These are phyloP conservation scores for Cygnus olor DNA, from an alignment of 2,797 vertebrate genomes.

Conservation along the genomic window DNA sequence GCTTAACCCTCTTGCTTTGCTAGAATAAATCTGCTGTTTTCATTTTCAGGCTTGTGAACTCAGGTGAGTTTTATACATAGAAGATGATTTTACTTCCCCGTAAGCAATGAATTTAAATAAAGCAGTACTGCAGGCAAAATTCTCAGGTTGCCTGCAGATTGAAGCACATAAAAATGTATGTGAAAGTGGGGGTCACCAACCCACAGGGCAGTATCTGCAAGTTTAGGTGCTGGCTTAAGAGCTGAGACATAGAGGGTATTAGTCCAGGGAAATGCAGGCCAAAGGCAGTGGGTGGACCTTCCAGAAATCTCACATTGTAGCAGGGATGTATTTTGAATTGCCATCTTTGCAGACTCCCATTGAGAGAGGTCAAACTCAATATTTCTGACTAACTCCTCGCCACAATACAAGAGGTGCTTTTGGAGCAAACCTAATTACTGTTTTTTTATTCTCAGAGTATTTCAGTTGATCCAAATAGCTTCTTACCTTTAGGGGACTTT, in stretches of 20 bases:
- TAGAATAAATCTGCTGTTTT: not conserved
- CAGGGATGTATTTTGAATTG: not conserved
- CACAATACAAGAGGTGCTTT: not conserved
- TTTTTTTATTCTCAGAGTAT: not conserved
- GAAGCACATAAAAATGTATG: not conserved
- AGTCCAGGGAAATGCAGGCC: not conserved
- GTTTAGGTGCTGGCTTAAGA: not conserved
- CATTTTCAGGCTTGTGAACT: not conserved
- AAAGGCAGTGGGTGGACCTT: not conserved
- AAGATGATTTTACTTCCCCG: not conserved
- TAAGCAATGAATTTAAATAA: not conserved
- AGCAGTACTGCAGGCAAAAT: not conserved
- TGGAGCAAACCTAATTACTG: not conserved
- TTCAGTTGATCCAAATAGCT: not conserved
- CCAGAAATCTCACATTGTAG: not conserved
- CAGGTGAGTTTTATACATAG: not conserved
- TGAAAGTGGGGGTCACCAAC: not conserved
- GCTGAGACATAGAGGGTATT: not conserved
- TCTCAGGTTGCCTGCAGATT: not conserved
- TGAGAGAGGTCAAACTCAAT: not conserved
- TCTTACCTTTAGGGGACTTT: not conserved
- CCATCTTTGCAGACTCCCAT: not conserved
- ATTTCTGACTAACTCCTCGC: not conserved
- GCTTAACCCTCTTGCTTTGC: not conserved
- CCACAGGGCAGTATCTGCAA: not conserved